Evolutionary conservation across 2,888 invertebrate species (phyloP), one percentile per base, ranked within the genome.

Genomic region (Pseudococcus longispinus): DNA sequence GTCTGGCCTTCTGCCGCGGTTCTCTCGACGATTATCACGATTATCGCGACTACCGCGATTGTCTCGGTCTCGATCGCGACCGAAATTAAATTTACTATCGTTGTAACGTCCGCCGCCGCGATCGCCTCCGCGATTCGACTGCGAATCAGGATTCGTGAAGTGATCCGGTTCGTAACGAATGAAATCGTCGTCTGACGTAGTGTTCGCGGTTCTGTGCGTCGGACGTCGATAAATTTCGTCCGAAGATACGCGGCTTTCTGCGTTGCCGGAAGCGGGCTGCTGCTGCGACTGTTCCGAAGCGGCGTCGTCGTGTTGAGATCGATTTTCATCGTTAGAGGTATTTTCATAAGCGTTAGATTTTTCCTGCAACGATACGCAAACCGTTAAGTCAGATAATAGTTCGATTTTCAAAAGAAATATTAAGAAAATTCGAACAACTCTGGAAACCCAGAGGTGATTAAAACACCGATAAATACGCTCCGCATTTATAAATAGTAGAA

Each of bases 21-120:
- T 85, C 15, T 85, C 85, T 1, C 85, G 74, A 15, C 85, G 65
- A 29, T 85, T 60, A 20, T 60, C 60, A 15, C 84, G 84, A 70
- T 44, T 46, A 18, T 23, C 23, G 13, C 65, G 60, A 65, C 23
- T 8, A 37, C 15, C 18, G 32, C 26, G 26, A 26, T 9, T 6
- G 32, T 82, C 42, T 32, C 82, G 18, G 26, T 60, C 84, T 18
- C 55, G 51, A n/a, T 60, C 29, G 20, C 85, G 70, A 74, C 46
- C 29, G 51, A 44, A 80, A 29, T 80, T 80, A 11, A 80, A 80
- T 80, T 80, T 74, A 70, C 74, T 44, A 26, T 70, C 74, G 42
- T 42, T 60, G 26, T 84, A 70, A 60, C 84, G 84, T 11, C 37
- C 37, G 74, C 85, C 74, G 11, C 70, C 74, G 1, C 70, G 37